A percentile compares a stretch with the other conserved stretches of the same genome.
Evolutionary conservation across 1,140 invertebrate species (phyloP).

Genomic region (Dinoponera quadriceps): DNA sequence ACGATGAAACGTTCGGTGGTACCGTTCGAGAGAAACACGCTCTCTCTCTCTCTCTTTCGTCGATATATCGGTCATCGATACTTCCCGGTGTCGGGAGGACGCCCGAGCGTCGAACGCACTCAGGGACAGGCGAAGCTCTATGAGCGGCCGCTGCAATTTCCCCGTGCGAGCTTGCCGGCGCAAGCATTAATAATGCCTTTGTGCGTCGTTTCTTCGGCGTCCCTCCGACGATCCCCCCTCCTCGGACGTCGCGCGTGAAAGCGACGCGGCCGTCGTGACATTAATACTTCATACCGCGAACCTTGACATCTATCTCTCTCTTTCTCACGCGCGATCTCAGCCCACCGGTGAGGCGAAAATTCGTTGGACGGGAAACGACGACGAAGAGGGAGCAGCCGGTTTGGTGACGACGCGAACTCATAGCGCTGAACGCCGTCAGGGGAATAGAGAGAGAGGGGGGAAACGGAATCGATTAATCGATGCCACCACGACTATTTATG

Average conservation of each 20-base stretch:
- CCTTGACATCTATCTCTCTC: slow-evolving; percentile 55
- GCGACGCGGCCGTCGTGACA: slow-evolving; percentile 1
- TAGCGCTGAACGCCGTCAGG: not conserved
- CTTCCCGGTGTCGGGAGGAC: no score
- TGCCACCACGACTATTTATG: slow-evolving; percentile 48
- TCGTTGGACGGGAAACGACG: not conserved
- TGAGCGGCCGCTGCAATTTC: slow-evolving; percentile 1
- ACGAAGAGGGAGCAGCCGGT: not conserved
- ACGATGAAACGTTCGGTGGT: slow-evolving; percentile 31
- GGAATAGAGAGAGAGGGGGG: not conserved
- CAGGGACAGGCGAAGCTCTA: no score
- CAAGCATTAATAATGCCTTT: slow-evolving; percentile 37
- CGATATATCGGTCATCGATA: slow-evolving; percentile 57
- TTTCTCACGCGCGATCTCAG: not conserved
- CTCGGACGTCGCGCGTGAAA: not conserved
- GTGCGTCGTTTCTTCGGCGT: slow-evolving; percentile 26
- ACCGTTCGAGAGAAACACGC: no score
- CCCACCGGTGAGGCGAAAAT: not conserved
- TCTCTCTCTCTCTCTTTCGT: no score
- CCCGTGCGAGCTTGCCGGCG: not conserved
- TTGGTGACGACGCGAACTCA: not conserved
- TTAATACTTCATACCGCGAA: slow-evolving; percentile 12
- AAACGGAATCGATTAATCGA: slow-evolving; percentile 45
- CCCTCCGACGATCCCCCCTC: not conserved
- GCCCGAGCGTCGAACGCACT: no score